phyloP scores from a whole-genome alignment of 2,888 invertebrate species.

The Calameuta filiformis region DNA sequence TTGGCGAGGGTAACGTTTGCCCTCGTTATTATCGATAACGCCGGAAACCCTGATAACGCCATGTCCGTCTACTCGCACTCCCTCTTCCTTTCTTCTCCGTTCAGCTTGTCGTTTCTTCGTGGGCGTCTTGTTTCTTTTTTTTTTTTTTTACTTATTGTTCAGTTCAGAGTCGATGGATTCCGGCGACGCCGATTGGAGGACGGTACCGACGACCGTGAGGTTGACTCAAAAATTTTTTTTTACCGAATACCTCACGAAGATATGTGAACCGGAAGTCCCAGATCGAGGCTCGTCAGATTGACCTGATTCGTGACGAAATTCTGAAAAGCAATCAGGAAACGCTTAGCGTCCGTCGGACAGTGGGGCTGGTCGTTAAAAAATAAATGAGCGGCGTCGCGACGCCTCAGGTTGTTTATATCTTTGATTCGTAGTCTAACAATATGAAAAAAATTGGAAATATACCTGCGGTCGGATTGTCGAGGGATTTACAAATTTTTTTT shows the following conservation, averaged over 20 bases:
- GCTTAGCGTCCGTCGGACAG: background rate
- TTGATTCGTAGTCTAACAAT: background rate
- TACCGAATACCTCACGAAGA: background rate
- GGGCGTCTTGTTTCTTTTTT: background rate
- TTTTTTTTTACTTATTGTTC: background rate
- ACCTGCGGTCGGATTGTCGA: background rate
- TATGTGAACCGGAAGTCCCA: background rate
- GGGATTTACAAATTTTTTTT: too few relatives aligned
- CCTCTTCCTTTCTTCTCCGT: constrained; percentile 32
- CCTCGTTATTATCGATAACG: constrained; percentile 44
- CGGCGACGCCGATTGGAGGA: too few relatives aligned
- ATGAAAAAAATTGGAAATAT: background rate
- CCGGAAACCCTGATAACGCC: constrained; percentile 55
- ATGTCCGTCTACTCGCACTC: constrained; percentile 43
- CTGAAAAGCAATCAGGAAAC: constrained; percentile 13
- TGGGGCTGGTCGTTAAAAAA: background rate
- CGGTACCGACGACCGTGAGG: too few relatives aligned
- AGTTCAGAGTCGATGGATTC: background rate
- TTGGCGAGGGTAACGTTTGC: background rate
- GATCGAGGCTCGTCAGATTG: background rate
- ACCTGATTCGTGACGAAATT: background rate
- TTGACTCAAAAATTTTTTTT: background rate
- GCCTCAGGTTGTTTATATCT: background rate
- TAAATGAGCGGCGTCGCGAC: background rate
- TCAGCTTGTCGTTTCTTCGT: background rate